A percentile compares a stretch with the other conserved stretches of the same genome.
phyloP scores from a whole-genome alignment of 2,888 invertebrate genomes.

The Muschampia plurimacula region DNA sequence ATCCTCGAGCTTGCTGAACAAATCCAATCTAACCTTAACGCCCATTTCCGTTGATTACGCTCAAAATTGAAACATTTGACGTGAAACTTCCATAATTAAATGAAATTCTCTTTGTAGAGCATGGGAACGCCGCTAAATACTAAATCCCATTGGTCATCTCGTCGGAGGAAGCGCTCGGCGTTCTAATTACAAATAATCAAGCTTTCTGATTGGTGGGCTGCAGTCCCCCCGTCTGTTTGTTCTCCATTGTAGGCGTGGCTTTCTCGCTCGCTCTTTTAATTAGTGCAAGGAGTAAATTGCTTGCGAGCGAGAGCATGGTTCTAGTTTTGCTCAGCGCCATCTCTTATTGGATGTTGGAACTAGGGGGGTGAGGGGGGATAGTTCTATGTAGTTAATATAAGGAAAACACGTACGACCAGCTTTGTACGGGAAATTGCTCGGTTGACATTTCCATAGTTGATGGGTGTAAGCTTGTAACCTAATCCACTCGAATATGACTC shows the following conservation, averaged over 20 bases:
- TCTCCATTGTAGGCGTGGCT: slow-evolving; percentile 79
- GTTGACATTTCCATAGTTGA: slow-evolving; percentile 78
- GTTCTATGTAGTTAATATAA: slow-evolving; percentile 81
- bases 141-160: slow-evolving; percentile 82
- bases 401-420: slow-evolving; percentile 81
- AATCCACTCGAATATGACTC: slow-evolving; percentile 54
- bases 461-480: slow-evolving; percentile 62
- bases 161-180: slow-evolving; percentile 73
- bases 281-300: slow-evolving; percentile 86
- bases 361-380: slow-evolving; percentile 73
- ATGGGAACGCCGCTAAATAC: slow-evolving; percentile 72
- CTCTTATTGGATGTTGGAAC: slow-evolving; percentile 82
- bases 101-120: slow-evolving; percentile 44
- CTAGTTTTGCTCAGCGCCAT: slow-evolving; percentile 78
- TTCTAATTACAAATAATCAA: slow-evolving; percentile 87
- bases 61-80: slow-evolving; percentile 36
- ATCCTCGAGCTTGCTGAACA: slow-evolving; percentile 11
- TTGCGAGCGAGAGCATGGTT: slow-evolving; percentile 76
- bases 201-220: slow-evolving; percentile 74
- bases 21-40: slow-evolving; percentile 34
- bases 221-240: slow-evolving; percentile 82
- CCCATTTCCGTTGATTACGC: slow-evolving; percentile 33
- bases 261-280: slow-evolving; percentile 85
- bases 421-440: slow-evolving; percentile 78
- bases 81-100: slow-evolving; percentile 46